These are phyloP conservation scores for Paragorgia papillata DNA, from an alignment of 92 coral and sea anemone species.

Conservation along the genomic window DNA sequence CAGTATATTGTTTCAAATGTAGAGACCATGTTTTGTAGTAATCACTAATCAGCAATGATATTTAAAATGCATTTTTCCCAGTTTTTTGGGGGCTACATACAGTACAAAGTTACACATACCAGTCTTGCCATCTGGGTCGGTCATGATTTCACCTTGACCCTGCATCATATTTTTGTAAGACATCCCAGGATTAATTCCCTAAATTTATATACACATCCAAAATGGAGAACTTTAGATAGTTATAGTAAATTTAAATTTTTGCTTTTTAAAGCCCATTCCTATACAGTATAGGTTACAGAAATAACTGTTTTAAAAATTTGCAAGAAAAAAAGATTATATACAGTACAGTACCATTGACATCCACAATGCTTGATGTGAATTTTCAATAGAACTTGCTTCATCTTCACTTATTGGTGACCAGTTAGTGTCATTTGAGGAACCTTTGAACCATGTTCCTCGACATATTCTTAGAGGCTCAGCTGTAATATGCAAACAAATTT, in stretches of 20 bases:
- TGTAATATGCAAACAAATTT: conserved; percentile 22
- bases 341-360: conserved; percentile 72
- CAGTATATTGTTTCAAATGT: background rate
- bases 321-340: too few relatives aligned
- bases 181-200: conserved; percentile 35
- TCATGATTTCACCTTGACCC: background rate
- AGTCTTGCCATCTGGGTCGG: conserved; percentile 14
- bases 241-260: too few relatives aligned
- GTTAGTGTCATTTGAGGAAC: conserved; percentile 62
- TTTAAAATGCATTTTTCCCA: too few relatives aligned
- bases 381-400: conserved; percentile 76
- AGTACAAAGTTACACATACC: background rate
- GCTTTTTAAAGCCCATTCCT: background rate
- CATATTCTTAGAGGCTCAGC: conserved; percentile 71
- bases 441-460: conserved; percentile 95
- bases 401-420: conserved; percentile 93
- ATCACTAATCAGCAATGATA: too few relatives aligned
- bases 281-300: too few relatives aligned
- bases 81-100: too few relatives aligned
- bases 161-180: background rate
- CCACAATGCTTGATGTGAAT: conserved; percentile 85
- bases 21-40: too few relatives aligned
- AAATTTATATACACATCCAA: too few relatives aligned
- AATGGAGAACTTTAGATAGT: too few relatives aligned
- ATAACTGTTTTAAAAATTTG: too few relatives aligned